Conservation (phyloP, 2,888 invertebrate genomes). For the Hypena proboscidalis region DNA sequence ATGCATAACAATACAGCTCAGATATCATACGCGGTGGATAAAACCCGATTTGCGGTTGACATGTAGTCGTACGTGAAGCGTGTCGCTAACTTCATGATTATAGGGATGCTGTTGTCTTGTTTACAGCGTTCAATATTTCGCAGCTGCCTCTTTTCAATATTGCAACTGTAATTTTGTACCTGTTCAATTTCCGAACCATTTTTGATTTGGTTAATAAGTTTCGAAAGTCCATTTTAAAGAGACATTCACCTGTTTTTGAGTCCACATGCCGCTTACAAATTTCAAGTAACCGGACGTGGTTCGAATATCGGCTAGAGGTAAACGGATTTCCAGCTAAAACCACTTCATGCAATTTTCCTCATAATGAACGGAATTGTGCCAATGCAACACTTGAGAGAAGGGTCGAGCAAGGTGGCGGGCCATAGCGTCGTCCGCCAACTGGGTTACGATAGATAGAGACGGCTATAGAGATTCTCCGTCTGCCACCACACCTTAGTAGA, state of each 20-base stretch:
- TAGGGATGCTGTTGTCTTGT: slow-evolving; percentile 16
- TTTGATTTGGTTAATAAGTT: neutral
- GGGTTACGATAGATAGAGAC: slow-evolving; percentile 62
- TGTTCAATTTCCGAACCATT: neutral
- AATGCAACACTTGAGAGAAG: slow-evolving; percentile 60
- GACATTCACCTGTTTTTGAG: no score
- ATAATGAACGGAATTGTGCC: slow-evolving; percentile 50
- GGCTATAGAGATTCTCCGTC: slow-evolving; percentile 53
- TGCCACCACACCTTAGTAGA: slow-evolving; percentile 44
- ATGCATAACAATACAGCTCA: slow-evolving; percentile 45
- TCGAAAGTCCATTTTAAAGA: neutral
- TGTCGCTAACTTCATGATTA: slow-evolving; percentile 28
- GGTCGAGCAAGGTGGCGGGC: slow-evolving; percentile 61
- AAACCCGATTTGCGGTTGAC: slow-evolving; percentile 32
- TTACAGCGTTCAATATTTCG: slow-evolving; percentile 9
- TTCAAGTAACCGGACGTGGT: no score
- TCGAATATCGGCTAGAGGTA: neutral
- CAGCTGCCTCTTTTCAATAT: neutral
- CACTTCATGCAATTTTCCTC: slow-evolving; percentile 26
- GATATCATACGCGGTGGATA: slow-evolving; percentile 37
- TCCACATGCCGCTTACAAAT: no score
- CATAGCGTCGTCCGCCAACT: slow-evolving; percentile 62
- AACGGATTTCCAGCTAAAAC: slow-evolving; percentile 8
- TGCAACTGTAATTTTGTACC: neutral
- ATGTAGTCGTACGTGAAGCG: slow-evolving; percentile 32